Evolutionary conservation across 2,113 vertebrate species (phyloP).

Genomic region (Osmerus eperlanus): DNA sequence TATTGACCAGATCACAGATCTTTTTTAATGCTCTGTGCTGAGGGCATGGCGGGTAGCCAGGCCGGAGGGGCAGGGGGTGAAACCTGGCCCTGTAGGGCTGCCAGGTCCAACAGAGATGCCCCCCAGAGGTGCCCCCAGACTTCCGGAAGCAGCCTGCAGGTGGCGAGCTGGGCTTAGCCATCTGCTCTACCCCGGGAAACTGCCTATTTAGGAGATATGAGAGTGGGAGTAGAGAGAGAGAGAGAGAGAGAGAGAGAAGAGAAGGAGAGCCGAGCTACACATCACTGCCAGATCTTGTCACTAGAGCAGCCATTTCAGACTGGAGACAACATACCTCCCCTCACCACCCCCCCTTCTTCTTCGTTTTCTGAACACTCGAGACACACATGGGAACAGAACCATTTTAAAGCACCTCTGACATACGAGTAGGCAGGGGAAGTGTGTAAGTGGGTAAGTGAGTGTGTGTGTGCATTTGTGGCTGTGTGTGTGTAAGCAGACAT

Average conservation of each 20-base stretch:
- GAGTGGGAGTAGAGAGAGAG: conserved; percentile 23
- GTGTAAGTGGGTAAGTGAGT: conserved; percentile 22
- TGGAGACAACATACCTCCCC: conserved; percentile 28
- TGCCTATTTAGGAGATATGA: conserved; percentile 55
- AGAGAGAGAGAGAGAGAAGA: background rate
- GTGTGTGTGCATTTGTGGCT: conserved; percentile 7
- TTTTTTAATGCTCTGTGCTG: conserved; percentile 35
- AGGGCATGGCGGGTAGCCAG: conserved; percentile 33
- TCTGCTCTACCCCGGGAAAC: conserved; percentile 73
- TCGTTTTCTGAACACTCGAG: background rate
- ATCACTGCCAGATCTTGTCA: conserved; percentile 60
- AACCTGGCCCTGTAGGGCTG: conserved; percentile 51
- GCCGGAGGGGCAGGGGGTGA: conserved; percentile 30
- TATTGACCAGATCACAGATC: conserved; percentile 56
- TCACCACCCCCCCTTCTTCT: background rate
- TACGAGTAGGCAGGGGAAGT: conserved; percentile 27
- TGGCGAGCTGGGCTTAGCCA: conserved; percentile 70
- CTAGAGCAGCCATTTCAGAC: conserved; percentile 14
- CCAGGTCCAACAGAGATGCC: conserved; percentile 48
- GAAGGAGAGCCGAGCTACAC: conserved; percentile 53
- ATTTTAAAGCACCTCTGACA: conserved; percentile 34
- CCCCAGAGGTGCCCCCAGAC: conserved; percentile 48
- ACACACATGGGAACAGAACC: conserved; percentile 10
- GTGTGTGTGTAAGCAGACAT: conserved; percentile 6
- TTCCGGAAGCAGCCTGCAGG: conserved; percentile 67